phyloP scores from a whole-genome alignment of 2,113 vertebrate genomes.

The Xenus cinereus region DNA sequence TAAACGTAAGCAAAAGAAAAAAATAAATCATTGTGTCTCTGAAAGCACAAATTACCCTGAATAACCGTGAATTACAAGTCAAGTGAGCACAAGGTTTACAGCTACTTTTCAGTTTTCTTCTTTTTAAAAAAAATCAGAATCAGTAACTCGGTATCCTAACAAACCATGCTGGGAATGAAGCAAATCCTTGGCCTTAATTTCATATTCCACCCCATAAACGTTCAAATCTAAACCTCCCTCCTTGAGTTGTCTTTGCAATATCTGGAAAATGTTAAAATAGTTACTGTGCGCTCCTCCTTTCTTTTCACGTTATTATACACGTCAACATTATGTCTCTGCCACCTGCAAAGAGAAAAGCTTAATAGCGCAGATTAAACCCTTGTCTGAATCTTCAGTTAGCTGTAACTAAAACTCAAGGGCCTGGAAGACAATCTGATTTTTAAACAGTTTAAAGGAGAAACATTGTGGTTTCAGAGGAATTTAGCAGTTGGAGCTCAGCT shows the following conservation, averaged over 20 bases:
- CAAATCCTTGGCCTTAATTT: neutral
- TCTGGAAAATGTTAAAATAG: neutral
- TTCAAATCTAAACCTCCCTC: neutral
- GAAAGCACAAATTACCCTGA: neutral
- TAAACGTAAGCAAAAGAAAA: neutral
- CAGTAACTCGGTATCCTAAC: neutral
- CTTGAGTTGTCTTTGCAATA: neutral
- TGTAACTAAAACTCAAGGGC: slow-evolving; percentile 25
- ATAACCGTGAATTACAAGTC: neutral
- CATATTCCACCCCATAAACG: neutral
- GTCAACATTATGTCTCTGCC: slow-evolving; percentile 20
- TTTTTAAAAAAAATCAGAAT: neutral
- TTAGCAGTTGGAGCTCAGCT: neutral
- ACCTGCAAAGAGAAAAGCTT: slow-evolving; percentile 39
- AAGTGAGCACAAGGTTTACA: neutral
- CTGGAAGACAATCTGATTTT: slow-evolving; percentile 27
- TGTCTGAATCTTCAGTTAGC: slow-evolving; percentile 29
- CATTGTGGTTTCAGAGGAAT: neutral
- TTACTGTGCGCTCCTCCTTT: neutral
- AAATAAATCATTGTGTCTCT: neutral
- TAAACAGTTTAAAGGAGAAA: slow-evolving; percentile 1
- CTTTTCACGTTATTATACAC: neutral
- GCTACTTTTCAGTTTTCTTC: neutral
- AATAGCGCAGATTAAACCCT: slow-evolving; percentile 26
- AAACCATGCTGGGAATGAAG: neutral